Conservation (phyloP, 2,888 invertebrate genomes). For the Tipula unca region DNA sequence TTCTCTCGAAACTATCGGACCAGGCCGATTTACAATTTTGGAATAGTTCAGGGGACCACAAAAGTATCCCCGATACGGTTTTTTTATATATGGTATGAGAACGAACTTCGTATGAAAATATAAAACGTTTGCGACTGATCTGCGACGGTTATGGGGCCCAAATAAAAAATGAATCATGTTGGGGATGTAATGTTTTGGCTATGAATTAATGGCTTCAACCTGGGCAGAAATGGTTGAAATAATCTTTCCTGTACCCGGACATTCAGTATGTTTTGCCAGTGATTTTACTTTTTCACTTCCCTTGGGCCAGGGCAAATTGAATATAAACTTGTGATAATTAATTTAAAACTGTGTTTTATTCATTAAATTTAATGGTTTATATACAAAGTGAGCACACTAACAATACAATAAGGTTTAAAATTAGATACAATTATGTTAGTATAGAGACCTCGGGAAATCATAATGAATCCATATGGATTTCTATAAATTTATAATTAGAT, state of each 20-base stretch:
- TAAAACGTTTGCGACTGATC: background rate
- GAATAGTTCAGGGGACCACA: too few species aligned
- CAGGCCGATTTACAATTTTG: too few species aligned
- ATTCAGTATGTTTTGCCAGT: too few species aligned
- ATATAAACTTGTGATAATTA: too few species aligned
- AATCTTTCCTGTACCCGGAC: background rate
- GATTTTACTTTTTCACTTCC: too few species aligned
- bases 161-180: background rate
- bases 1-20: too few species aligned
- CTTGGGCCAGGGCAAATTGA: too few species aligned
- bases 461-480: background rate
- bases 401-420: too few species aligned
- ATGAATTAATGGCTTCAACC: too few species aligned
- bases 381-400: too few species aligned
- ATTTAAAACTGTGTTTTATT: too few species aligned
- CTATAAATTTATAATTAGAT: background rate
- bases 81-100: background rate
- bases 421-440: background rate
- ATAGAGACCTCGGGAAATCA: background rate
- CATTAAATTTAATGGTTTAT: too few species aligned
- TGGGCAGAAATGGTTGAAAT: background rate
- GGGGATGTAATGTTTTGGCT: background rate
- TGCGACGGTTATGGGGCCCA: background rate
- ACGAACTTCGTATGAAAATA: background rate
- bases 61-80: background rate